These are phyloP conservation scores for Cygnus buccinator DNA, from an alignment of 2,113 vertebrate genomes.

Conservation along the genomic window DNA sequence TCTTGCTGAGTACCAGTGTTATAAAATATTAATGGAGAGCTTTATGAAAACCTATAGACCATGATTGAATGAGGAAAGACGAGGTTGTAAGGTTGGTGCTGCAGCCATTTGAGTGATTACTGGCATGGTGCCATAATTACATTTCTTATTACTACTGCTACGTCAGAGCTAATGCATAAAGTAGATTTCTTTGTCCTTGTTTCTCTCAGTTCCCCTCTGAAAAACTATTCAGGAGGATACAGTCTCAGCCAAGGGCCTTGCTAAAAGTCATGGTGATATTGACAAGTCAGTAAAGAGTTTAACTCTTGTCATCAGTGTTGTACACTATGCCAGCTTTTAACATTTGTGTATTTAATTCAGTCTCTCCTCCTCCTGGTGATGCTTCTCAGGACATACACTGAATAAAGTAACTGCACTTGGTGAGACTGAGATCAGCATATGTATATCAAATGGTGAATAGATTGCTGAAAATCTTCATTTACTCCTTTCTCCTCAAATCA, in stretches of 20 bases:
- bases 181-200: background rate
- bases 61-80: background rate
- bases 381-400: background rate
- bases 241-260: background rate
- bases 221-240: background rate
- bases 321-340: background rate
- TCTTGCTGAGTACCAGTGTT: background rate
- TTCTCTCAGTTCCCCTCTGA: background rate
- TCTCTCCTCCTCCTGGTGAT: background rate
- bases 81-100: background rate
- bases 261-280: background rate
- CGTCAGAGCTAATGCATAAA: background rate
- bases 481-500: background rate
- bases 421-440: background rate
- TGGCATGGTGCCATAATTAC: background rate
- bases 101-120: background rate
- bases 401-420: background rate
- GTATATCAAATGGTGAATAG: background rate
- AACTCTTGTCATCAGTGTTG: background rate
- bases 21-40: background rate
- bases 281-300: background rate
- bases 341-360: background rate
- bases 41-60: conserved; percentile 1
- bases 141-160: background rate
- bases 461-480: conserved; percentile 16